Percentiles rank a stretch among this genome's conserved stretches.
These are phyloP conservation scores for Rhynchonema sp. DNA, from an alignment of 2,888 invertebrate species.

Conservation along the genomic window DNA sequence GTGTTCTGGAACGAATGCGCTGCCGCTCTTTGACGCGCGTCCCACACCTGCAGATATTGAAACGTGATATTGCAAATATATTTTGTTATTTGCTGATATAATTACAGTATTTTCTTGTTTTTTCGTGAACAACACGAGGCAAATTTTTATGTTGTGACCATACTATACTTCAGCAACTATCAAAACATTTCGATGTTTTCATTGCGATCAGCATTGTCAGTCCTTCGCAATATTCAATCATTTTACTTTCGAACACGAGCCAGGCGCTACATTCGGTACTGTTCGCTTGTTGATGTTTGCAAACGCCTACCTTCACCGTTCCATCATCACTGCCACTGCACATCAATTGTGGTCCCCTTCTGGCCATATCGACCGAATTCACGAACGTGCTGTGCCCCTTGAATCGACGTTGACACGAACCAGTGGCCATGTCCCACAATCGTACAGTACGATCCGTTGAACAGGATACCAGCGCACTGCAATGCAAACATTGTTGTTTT, in stretches of 20 bases:
- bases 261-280: too few species aligned
- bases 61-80: too few species aligned
- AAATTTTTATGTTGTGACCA: too few species aligned
- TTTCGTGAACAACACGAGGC: background rate
- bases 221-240: too few species aligned
- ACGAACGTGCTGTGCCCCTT: slow-evolving; percentile 40
- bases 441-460: slow-evolving; percentile 85
- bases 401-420: slow-evolving; percentile 57
- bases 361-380: slow-evolving; percentile 41
- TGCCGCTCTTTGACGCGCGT: slow-evolving; percentile 64
- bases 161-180: too few species aligned
- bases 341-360: slow-evolving; percentile 70
- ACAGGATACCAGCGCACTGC: slow-evolving; percentile 43
- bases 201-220: too few species aligned
- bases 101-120: background rate
- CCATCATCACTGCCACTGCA: slow-evolving; percentile 89
- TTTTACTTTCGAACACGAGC: too few species aligned
- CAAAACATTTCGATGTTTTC: too few species aligned
- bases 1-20: slow-evolving; percentile 39
- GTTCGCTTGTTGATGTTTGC: too few species aligned
- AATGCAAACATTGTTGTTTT: too few species aligned
- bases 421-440: slow-evolving; percentile 80
- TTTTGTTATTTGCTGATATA: background rate
- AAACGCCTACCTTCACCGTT: slow-evolving; percentile 66
- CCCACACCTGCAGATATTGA: slow-evolving; percentile 40